These are phyloP conservation scores for Scophthalmus maximus DNA, from an alignment of 2,113 vertebrate species.

Conservation along the genomic window DNA sequence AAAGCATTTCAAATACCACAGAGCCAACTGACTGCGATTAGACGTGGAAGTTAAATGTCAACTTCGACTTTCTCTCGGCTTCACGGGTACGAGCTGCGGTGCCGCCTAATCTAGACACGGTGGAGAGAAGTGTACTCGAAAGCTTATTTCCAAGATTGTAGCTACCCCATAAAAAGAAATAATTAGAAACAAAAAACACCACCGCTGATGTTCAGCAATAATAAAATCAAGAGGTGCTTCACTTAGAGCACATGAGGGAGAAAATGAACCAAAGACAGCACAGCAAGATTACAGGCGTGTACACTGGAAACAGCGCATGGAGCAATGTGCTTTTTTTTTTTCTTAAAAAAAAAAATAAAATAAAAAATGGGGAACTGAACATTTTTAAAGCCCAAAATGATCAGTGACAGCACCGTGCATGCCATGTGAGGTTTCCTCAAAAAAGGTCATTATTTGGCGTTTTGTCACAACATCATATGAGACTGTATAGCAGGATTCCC, in stretches of 20 bases:
- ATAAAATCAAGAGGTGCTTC: slow-evolving; percentile 49
- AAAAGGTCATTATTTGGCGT: slow-evolving; percentile 53
- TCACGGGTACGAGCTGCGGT: not conserved
- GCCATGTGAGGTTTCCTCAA: slow-evolving; percentile 22
- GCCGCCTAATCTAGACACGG: slow-evolving; percentile 48
- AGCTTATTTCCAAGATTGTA: slow-evolving; percentile 27
- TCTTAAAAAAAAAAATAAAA: too few species aligned
- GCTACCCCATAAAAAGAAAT: slow-evolving; percentile 15
- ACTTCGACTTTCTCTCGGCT: slow-evolving; percentile 31
- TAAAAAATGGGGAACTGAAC: not conserved
- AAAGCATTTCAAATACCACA: slow-evolving; percentile 51
- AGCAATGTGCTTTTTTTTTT: slow-evolving; percentile 45
- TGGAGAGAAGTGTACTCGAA: slow-evolving; percentile 35
- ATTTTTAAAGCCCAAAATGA: slow-evolving; percentile 37
- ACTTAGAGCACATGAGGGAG: slow-evolving; percentile 21
- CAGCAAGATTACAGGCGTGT: slow-evolving; percentile 28
- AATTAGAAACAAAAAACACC: slow-evolving; percentile 19
- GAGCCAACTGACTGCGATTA: slow-evolving; percentile 31
- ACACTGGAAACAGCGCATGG: slow-evolving; percentile 36
- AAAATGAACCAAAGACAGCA: slow-evolving; percentile 38
- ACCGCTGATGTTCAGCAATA: slow-evolving; percentile 30
- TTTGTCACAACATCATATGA: slow-evolving; percentile 42
- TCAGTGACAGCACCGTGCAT: slow-evolving; percentile 46
- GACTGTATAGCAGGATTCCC: slow-evolving; percentile 30
- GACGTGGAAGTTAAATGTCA: slow-evolving; percentile 48